Base-by-base conservation (phyloP, 2,113 vertebrate species). In the Pseudorectes ferrugineus region DNA sequence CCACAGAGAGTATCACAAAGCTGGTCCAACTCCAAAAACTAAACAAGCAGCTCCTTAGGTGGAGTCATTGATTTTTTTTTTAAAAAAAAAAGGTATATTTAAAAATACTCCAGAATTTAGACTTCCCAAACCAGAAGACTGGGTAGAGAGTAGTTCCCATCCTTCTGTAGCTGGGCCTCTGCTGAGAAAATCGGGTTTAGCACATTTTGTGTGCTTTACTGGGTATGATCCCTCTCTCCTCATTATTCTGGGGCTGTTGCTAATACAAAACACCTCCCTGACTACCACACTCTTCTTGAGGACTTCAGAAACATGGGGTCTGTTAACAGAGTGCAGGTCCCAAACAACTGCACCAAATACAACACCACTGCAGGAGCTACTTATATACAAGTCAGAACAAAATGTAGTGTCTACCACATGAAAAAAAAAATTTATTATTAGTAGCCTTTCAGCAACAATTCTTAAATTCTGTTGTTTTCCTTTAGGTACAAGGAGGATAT, bases 241-340 rank as follows among this genome's bases (percentile, higher is more conserved):
- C 49, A 3, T 65, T 65, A 17, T 36, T 48, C 52, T 43, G 26
- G 9, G 16, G 14, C 36, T 91, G 51, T 31, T 86, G 18, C 17
- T 35, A 78, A 51, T 7, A 49, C 3, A 5, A 67, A 78, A 73
- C 52, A 73, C 21, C 4, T 58, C 57, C 46, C 54, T 90, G 78
- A 36, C n/a, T 17, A 58, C 18, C 21, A 11, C 0, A 0, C 22
- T 89, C 10, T 12, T 73, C 31, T 78, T 74, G 55, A 61, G 58
- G 49, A 40, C 49, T 61, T 57, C 67, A 88, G 76, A 71, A 92
- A 54, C 28, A 20, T 8, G 21, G 61, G 7, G 18, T 46, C 38
- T 49, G 14, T 40, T 28, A 78, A 66, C 24, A 31, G 0, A 3
- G 36, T 12, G 38, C 29, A 36, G n/a, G 43, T 62, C 20, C 24